phyloP scores from a whole-genome alignment of 2,113 vertebrate genomes.

The Micronisus gabar region DNA sequence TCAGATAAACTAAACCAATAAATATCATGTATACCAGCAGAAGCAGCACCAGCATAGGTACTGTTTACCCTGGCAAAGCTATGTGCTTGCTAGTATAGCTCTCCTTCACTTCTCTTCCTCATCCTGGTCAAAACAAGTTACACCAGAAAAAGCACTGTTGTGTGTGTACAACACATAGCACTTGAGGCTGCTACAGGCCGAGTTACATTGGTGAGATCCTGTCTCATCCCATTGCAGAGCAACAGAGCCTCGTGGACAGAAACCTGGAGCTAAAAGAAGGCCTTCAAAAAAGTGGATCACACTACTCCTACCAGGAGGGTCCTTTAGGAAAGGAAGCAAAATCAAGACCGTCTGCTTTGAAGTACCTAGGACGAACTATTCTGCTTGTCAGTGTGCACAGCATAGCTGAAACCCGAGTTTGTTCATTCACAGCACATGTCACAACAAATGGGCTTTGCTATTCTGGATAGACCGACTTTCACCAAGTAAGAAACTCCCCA shows the following conservation, averaged over 20 bases:
- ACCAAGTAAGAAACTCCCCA: neutral
- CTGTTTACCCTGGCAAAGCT: neutral
- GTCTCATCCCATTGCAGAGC: neutral
- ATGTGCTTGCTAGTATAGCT: neutral
- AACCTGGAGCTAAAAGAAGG: accelerated
- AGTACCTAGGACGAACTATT: neutral
- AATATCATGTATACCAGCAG: neutral
- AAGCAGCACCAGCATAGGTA: neutral
- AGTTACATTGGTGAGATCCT: accelerated
- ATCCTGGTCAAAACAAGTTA: neutral
- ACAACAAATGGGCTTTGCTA: neutral
- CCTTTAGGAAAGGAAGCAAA: neutral
- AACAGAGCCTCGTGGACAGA: accelerated
- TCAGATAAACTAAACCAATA: neutral
- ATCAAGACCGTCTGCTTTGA: neutral
- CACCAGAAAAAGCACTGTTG: neutral
- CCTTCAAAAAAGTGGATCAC: neutral
- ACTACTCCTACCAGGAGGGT: accelerated
- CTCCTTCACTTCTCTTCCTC: neutral
- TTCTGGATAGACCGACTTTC: neutral
- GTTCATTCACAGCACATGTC: neutral
- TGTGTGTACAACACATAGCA: neutral
- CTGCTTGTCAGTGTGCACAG: neutral
- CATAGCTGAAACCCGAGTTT: neutral
- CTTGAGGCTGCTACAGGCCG: neutral